Evolutionary conservation across 2,888 invertebrate species (phyloP), one percentile per base, ranked within the genome.

Genomic region (Melanostoma scalare): DNA sequence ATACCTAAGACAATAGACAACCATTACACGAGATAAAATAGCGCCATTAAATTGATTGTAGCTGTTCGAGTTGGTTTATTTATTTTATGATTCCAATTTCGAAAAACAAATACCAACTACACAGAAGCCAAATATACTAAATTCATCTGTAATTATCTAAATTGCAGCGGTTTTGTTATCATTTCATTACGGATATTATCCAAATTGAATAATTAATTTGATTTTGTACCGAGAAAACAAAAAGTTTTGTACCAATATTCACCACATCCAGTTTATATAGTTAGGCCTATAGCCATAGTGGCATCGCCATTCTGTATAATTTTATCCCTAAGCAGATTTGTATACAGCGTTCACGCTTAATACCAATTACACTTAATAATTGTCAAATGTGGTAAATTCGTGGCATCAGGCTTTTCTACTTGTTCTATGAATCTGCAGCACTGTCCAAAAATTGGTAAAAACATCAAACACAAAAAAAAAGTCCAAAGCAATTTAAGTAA

Each of bases 361-460:
- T 68, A 44, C 77, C 56, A 63, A 72, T 77, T 73, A 68, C 78
- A 84, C 60, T 74, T 9, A 78, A 78, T 74, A 65, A 84, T 79
- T 65, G 48, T 69, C 53, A 65, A 78, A 60, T 74, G 82, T 48
- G 78, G 82, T 78, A 71, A 46, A 78, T 71, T 60, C 52, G 30
- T 78, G 78, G 52, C 82, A 65, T 44, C 42, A 61, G 52, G 63
- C 42, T 50, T 46, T 61, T 61, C 35, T 31, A 61, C n/a, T 60
- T 38, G 31, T 10, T 33, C 31, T 30, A 31, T 2, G 20, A 20
- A 20, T 20, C 20, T 20, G 20, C 20, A 20, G 20, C 20, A 20
- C 20, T 20, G 20, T 20, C 20, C 20, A 20, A 20, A 20, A 20
- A 20, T 20, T 20, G 20, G 3, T 38, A 38, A 44, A 38, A 61